A percentile compares a stretch with the other conserved stretches of the same genome.
phyloP scores from a whole-genome alignment of 1,140 invertebrate genomes.

The Lasioglossum albipes region DNA sequence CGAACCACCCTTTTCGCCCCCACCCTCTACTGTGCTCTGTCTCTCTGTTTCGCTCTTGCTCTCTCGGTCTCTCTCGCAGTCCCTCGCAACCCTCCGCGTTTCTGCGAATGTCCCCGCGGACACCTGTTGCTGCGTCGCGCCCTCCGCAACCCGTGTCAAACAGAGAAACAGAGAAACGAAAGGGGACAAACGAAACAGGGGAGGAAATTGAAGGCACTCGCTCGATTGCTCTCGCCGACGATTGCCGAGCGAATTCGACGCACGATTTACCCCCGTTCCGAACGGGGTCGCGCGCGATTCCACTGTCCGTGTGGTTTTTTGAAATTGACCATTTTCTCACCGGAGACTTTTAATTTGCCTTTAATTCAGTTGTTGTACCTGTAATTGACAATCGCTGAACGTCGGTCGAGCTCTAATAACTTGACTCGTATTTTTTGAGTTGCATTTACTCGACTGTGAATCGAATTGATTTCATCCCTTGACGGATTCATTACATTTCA shows the following conservation, averaged over 20 bases:
- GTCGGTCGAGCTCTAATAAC: too few relatives aligned
- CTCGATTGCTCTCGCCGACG: conserved; percentile 57
- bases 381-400: too few relatives aligned
- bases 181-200: conserved; percentile 23
- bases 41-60: not conserved
- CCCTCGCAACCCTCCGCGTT: conserved; percentile 74
- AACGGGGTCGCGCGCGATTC: not conserved
- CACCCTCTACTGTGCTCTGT: conserved; percentile 18
- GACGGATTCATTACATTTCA: too few relatives aligned
- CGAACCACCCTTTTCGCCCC: conserved; percentile 60
- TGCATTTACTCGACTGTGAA: too few relatives aligned
- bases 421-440: too few relatives aligned
- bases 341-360: too few relatives aligned
- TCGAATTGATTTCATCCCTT: too few relatives aligned
- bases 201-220: conserved; percentile 62
- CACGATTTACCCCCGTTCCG: conserved; percentile 25
- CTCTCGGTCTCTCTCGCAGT: conserved; percentile 43
- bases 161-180: conserved; percentile 60
- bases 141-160: conserved; percentile 54
- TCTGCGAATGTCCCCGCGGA: conserved; percentile 80
- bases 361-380: too few relatives aligned
- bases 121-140: conserved; percentile 76
- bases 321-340: too few relatives aligned
- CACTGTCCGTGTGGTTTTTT: too few relatives aligned
- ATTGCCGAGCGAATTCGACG: conserved; percentile 23